Base-by-base conservation (phyloP, 2,888 invertebrate species). In the Hedya salicella region DNA sequence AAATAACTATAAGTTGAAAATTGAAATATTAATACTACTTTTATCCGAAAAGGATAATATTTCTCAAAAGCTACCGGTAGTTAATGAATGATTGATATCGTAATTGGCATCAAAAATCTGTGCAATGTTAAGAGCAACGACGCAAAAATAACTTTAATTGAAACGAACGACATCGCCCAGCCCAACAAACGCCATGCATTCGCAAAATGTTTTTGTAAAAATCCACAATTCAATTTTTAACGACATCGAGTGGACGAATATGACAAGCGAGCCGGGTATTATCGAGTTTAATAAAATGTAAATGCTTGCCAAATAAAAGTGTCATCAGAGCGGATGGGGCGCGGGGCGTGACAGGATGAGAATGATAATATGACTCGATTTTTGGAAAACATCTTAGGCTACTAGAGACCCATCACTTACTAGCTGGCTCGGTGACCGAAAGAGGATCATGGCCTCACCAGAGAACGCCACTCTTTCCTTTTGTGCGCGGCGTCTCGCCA, bases 231-330 rank as follows among this genome's bases (percentile, higher is more conserved):
- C 17, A 44, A 57, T 57, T 57, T 54, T 57, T 44, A 57, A 44
- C 56, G 56, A 57, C 56, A 57, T 30, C 17, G 42, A 54, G 54
- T 25, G 30, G 42, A 30, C 56, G 42, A 44, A 42, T 57, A 42
- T 50, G 64, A 57, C 57, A 56, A 14, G 21, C 2, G 30, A 44
- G 25, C 60, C 21, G 50, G 42, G 57, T 14, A 57, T 64, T 64
- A 64, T 44, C 64, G 50, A 21, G 36, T 44, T 64, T 64, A 57
- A 64, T 57, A 44, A 64, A 57, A 64, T 64, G 64, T 64, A 50
- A 64, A 64, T 64, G 57, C 32, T 32, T 21, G 48, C 17, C 25
- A 16, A 49, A 57, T 64, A 57, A 57, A 64, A 44, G 16, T 32
- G 42, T 36, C 50, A 36, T 44, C 64, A 64, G 57, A 2, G 44